phyloP scores from a whole-genome alignment of 2,113 vertebrate genomes.

The Hyaena hyaena region DNA sequence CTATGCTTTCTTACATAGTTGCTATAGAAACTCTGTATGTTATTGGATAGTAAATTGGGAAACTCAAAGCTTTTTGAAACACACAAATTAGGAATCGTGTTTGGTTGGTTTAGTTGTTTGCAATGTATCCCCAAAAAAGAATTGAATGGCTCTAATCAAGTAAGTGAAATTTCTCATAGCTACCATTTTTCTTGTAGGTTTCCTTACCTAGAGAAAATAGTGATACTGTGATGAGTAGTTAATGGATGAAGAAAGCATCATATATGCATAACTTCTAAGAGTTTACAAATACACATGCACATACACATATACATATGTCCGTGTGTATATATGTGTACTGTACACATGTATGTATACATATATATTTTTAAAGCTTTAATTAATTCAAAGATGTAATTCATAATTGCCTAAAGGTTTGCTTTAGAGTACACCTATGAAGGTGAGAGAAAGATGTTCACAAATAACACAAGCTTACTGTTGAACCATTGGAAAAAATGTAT shows the following conservation, averaged over 20 bases:
- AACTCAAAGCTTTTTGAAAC: slow-evolving; percentile 53
- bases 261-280: slow-evolving; percentile 36
- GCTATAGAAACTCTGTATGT: slow-evolving; percentile 65
- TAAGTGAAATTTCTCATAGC: neutral
- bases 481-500: slow-evolving; percentile 20
- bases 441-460: neutral
- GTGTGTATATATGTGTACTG: neutral
- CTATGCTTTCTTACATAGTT: slow-evolving; percentile 66
- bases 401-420: neutral
- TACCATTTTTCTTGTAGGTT: slow-evolving; percentile 37
- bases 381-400: slow-evolving; percentile 8
- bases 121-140: slow-evolving; percentile 65
- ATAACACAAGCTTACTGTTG: neutral
- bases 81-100: neutral
- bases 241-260: slow-evolving; percentile 48
- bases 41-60: slow-evolving; percentile 53
- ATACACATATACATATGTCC: neutral
- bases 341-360: neutral
- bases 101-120: slow-evolving; percentile 36
- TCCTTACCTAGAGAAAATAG: slow-evolving; percentile 23
- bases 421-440: neutral
- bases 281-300: neutral
- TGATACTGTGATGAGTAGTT: slow-evolving; percentile 32
- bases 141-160: slow-evolving; percentile 57
- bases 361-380: neutral